Evolutionary conservation across 2,888 invertebrate species (phyloP).

Genomic region (Tholera decimalis): DNA sequence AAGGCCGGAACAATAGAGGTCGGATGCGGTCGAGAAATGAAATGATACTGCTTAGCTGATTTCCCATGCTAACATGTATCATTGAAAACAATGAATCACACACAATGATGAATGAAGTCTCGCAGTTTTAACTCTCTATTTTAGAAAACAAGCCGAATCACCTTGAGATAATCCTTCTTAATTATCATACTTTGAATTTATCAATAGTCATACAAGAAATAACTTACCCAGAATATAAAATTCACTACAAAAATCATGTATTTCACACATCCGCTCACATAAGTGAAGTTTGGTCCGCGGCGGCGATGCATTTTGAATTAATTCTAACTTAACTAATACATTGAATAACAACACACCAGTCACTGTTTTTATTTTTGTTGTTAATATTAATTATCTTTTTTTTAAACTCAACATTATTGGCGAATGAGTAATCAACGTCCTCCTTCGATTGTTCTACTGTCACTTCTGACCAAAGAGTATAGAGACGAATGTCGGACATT

Average conservation of each 20-base stretch:
- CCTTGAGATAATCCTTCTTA: neutral
- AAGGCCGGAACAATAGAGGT: slow-evolving; percentile 58
- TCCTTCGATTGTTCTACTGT: slow-evolving; percentile 54
- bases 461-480: slow-evolving; percentile 45
- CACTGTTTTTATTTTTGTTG: slow-evolving; percentile 48
- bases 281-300: slow-evolving; percentile 94
- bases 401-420: slow-evolving; percentile 55
- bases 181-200: neutral
- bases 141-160: slow-evolving; percentile 10
- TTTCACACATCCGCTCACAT: slow-evolving; percentile 97
- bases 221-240: slow-evolving; percentile 97
- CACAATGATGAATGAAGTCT: slow-evolving; percentile 61
- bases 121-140: slow-evolving; percentile 14
- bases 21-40: slow-evolving; percentile 55
- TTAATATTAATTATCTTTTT: slow-evolving; percentile 38
- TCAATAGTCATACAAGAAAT: slow-evolving; percentile 15
- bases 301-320: slow-evolving; percentile 91
- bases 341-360: slow-evolving; percentile 17
- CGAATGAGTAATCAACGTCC: slow-evolving; percentile 58
- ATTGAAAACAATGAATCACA: slow-evolving; percentile 71
- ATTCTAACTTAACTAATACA: slow-evolving; percentile 43
- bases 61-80: slow-evolving; percentile 49
- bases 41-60: slow-evolving; percentile 31
- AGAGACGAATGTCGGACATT: slow-evolving; percentile 23
- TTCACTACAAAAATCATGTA: slow-evolving; percentile 97